Base-by-base conservation (phyloP, 2,797 vertebrate species). In the Sebastiscus albofasciatus region DNA sequence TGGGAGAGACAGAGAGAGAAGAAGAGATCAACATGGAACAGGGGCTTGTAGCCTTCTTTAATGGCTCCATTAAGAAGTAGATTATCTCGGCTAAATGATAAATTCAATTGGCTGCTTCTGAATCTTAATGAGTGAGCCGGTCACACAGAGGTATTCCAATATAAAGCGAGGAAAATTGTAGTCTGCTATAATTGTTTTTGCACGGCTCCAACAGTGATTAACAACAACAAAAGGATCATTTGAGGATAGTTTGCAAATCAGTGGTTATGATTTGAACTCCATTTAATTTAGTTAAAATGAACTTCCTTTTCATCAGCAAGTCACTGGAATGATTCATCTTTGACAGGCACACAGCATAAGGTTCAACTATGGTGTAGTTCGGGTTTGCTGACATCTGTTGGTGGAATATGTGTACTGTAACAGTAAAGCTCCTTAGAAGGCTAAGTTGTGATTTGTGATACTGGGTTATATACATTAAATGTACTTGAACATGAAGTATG, bases 341-440 rank as follows among this genome's bases (percentile, higher is more conserved):
- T 59, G 33, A 12, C 16, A 34, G 42, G 0, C 56, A 60, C n/a
- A 39, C 13, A 16, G 26, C 33, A 7, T 4, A 1, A 20, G 8
- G 20, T 14, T 36, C 33, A 3, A 2, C 29, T 39, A 34, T 1
- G 22, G 16, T 29, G 42, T 6, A 16, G 18, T 58, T 72, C 33
- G 72, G 11, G 22, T 87, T 54, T 86, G 76, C 71, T 84, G 84
- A 80, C 82, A 77, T 67, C 88, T 92, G 71, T 73, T 88, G 90
- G 80, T 67, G 8, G 42, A 59, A 14, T 29, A 27, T 2, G 12
- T 14, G 14, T 11, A 49, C 16, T 20, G 46, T 34, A 29, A 27
- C 29, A 29, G 27, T 12, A 49, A 12, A 18, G 7, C 33, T 14
- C 13, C n/a, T 14, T 24, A 6, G 39, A 14, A 34, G 31, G 31